Evolutionary conservation across 2,888 invertebrate genomes (phyloP).

Genomic region (Sthenelais limicola): DNA sequence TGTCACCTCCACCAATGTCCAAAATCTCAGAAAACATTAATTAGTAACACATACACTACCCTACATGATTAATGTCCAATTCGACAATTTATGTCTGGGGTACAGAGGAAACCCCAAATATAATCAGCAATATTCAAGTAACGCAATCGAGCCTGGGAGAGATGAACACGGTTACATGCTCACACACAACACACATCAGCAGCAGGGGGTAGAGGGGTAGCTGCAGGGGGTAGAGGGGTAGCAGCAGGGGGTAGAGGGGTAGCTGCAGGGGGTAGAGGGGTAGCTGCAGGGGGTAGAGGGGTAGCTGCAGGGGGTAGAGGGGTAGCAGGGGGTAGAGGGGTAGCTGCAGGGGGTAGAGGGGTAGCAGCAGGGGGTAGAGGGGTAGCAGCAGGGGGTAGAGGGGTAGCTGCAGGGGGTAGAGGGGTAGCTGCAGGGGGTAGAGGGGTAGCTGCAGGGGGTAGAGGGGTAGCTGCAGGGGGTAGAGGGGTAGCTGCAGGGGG

Average conservation of each 20-base stretch:
- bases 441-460: neutral
- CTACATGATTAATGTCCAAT: no score
- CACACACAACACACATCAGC: slow-evolving; percentile 1
- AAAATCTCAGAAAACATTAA: no score
- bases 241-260: neutral
- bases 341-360: slow-evolving; percentile 2
- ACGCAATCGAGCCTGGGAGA: no score
- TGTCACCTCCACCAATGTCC: no score
- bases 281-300: neutral
- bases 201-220: slow-evolving; percentile 30
- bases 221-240: neutral
- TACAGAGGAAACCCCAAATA: no score
- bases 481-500: neutral
- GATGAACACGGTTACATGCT: neutral
- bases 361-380: neutral
- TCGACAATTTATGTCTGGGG: no score
- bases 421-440: neutral
- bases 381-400: neutral
- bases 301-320: neutral
- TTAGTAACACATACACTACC: no score
- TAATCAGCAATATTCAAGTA: no score
- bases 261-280: slow-evolving; percentile 2
- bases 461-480: neutral
- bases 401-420: neutral
- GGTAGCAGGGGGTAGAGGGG: slow-evolving; percentile 3